Evolutionary conservation across 2,888 invertebrate genomes (phyloP).

Genomic region (Acanthoscelides obtectus): DNA sequence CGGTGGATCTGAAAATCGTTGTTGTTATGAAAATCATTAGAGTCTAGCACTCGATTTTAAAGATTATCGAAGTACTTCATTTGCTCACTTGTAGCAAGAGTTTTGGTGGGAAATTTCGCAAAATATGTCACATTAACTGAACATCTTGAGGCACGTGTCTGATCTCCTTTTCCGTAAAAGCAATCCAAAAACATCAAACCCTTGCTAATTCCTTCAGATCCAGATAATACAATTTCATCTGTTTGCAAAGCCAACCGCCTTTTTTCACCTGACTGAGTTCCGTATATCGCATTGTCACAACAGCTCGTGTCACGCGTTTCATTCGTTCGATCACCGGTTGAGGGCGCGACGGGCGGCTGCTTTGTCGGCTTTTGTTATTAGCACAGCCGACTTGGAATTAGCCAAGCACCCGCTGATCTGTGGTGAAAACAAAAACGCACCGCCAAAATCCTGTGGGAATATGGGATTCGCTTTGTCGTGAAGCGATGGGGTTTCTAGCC

Average conservation of each 20-base stretch:
- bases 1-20: not conserved
- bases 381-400: not conserved
- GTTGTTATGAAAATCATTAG: not conserved
- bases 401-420: not conserved
- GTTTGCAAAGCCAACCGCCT: not conserved
- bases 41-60: too few relatives aligned
- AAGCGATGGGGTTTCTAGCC: not conserved
- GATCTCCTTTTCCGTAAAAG: not conserved
- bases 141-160: too few relatives aligned
- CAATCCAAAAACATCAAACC: not conserved
- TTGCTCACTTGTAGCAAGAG: too few relatives aligned
- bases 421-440: not conserved
- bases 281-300: not conserved
- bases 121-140: too few relatives aligned
- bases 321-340: not conserved
- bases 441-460: not conserved
- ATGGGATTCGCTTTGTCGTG: not conserved
- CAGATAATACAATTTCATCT: too few relatives aligned
- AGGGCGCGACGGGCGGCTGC: not conserved
- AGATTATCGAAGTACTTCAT: too few relatives aligned
- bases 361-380: not conserved
- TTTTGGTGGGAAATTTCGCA: too few relatives aligned
- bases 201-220: too few relatives aligned
- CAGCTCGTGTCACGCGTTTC: not conserved
- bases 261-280: not conserved